A percentile compares a stretch with the other conserved stretches of the same genome.
Conservation (phyloP, 2,113 vertebrate species). For the Mustela nigripes region DNA sequence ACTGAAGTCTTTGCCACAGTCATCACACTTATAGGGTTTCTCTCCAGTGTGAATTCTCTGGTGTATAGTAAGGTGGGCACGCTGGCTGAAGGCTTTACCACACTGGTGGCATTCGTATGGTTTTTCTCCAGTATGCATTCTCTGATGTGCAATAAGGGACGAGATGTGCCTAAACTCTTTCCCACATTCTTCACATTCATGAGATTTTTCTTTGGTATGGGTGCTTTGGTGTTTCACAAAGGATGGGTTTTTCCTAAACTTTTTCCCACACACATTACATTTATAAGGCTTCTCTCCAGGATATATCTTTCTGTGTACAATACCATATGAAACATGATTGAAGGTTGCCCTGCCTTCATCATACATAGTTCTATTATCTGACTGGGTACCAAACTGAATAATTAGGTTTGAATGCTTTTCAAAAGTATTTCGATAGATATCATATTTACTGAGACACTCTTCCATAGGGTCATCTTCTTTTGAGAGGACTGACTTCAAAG, state of each 20-base stretch:
- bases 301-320: constrained; percentile 81
- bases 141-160: constrained; percentile 84
- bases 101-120: constrained; percentile 84
- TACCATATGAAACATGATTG: constrained; percentile 77
- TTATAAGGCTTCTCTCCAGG: constrained; percentile 85
- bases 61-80: constrained; percentile 83
- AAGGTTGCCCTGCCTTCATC: constrained; percentile 79
- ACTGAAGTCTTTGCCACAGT: constrained; percentile 85
- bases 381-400: constrained; percentile 79
- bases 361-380: constrained; percentile 81
- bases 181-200: constrained; percentile 85
- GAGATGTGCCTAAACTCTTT: constrained; percentile 84
- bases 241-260: constrained; percentile 83
- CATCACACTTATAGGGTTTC: constrained; percentile 84
- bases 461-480: constrained; percentile 68
- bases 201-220: constrained; percentile 85
- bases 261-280: constrained; percentile 84
- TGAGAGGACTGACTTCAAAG: constrained; percentile 67
- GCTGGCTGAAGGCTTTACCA: constrained; percentile 85
- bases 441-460: constrained; percentile 81
- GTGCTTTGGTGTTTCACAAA: constrained; percentile 81
- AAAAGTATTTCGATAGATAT: constrained; percentile 83
- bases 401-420: constrained; percentile 81
- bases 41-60: constrained; percentile 86
- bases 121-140: constrained; percentile 84